Evolutionary conservation across 2,797 vertebrate genomes (phyloP).

Genomic region (Urocyon cinereoargenteus): DNA sequence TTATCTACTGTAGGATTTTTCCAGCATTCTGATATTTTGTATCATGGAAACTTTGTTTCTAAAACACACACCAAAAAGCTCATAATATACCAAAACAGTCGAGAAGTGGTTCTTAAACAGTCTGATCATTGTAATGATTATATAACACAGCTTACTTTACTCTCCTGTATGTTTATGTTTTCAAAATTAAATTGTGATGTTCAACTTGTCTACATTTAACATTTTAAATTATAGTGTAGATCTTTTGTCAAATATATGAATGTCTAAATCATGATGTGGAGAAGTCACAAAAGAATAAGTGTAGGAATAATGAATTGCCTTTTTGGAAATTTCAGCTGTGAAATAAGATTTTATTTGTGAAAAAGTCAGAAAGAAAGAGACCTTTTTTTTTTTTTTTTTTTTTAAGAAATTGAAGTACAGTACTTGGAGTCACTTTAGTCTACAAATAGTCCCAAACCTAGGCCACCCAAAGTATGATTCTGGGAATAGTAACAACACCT

Average conservation of each 20-base stretch:
- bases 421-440: neutral
- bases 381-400: neutral
- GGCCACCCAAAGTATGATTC: neutral
- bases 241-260: neutral
- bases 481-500: neutral
- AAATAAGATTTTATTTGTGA: slow-evolving; percentile 46
- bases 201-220: neutral
- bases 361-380: neutral
- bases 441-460: neutral
- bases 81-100: neutral
- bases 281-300: neutral
- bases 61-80: neutral
- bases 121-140: neutral
- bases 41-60: neutral
- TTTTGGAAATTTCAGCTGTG: slow-evolving; percentile 23
- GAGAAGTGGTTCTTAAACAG: neutral
- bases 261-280: neutral
- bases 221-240: neutral
- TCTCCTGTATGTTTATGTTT: neutral
- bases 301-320: neutral
- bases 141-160: neutral
- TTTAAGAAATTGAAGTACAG: neutral
- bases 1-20: neutral
- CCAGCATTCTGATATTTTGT: neutral
- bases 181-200: neutral